Base-by-base conservation (phyloP, 2,797 vertebrate genomes). In the Mallotus villosus region DNA sequence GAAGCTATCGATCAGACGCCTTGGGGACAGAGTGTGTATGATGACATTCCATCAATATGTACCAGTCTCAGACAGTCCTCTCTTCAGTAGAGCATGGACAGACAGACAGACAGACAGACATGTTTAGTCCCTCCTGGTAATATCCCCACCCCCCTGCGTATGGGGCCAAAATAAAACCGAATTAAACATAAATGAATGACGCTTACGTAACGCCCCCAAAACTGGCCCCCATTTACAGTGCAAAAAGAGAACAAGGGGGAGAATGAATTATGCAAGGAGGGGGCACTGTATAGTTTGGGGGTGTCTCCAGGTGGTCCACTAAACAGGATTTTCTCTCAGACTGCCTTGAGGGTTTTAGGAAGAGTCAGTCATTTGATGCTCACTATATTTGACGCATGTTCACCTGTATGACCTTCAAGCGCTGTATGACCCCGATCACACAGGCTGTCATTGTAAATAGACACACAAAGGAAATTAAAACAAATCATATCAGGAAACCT, bases 171-270 rank as follows among this genome's bases (percentile, higher is more conserved):
- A 14, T 22, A 63, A 58, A 63, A 29, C 16, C 29, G 1, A 6
- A 29, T 63, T 29, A 32, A 51, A 70, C 24, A 58, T 66, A 22
- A 75, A 70, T 75, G 53, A 59, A 41, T 24, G 9, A 11, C 49
- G 12, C 32, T 53, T 60, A 68, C 12, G 11, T 66, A 75, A 75
- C n/a, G 29, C 14, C 14, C 41, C 57, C 53, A 16, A 34, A 41
- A 51, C 49, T 53, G 21, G 34, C 59, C 9, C 29, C 59, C 34
- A 53, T 68, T 65, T 69, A 70, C 46, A 37, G 71, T 77, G n/a
- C 17, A 24, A 21, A 62, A 51, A 53, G 19, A 9, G 55, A 72
- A 32, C 61, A 37, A 72, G 63, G n/a, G 27, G 32, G 34, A 22
- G 22, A 24, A 3, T 55, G 70, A 21, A 57, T 64, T 72, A 55